Percentiles rank a stretch among this genome's conserved stretches.
Conservation (phyloP, 2,113 vertebrate species). For the Calyptommatus sinebrachiatus region DNA sequence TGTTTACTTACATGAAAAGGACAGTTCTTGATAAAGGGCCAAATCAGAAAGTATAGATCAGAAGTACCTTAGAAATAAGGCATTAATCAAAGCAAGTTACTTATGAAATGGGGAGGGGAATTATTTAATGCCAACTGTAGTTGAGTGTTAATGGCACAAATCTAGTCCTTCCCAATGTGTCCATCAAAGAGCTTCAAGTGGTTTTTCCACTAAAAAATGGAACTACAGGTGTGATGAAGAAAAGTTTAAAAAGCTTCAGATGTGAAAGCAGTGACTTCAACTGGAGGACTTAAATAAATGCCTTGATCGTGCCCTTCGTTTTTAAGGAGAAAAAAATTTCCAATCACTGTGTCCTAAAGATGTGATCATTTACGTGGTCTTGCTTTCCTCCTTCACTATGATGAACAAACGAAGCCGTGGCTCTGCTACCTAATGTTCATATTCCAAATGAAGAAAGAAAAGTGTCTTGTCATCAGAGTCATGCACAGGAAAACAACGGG, state of each 20-base stretch:
- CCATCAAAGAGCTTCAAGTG: background rate
- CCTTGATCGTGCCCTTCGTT: background rate
- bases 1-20: background rate
- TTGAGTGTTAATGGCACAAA: background rate
- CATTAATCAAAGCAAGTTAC: background rate
- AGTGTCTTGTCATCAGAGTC: background rate
- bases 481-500: conserved; percentile 10
- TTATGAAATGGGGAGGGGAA: background rate
- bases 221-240: background rate
- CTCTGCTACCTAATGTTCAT: background rate
- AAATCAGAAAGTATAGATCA: background rate
- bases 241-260: conserved; percentile 4
- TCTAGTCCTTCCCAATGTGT: background rate
- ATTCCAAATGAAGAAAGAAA: conserved; percentile 31
- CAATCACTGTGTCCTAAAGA: background rate
- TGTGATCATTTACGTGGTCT: background rate
- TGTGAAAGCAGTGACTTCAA: background rate
- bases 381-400: background rate
- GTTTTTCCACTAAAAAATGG: background rate
- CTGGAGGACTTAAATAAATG: background rate
- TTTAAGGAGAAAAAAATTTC: background rate
- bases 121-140: background rate
- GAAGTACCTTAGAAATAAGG: background rate
- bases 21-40: background rate
- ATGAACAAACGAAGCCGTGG: background rate